Evolutionary conservation across 2,113 vertebrate species (phyloP).

Genomic region (Syngnathoides biaculeatus): DNA sequence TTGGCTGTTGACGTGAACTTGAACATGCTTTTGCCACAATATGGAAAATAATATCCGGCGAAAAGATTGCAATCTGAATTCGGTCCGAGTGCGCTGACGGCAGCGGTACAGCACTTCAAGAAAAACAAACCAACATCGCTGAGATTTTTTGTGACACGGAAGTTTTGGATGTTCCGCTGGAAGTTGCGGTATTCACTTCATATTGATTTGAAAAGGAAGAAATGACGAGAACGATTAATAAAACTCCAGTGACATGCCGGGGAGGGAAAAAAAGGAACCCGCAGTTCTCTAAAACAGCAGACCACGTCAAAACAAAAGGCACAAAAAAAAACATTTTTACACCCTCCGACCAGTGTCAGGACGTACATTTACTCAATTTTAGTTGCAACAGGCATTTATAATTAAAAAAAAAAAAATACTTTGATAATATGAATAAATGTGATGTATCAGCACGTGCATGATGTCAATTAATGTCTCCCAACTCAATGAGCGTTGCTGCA

Average conservation of each 20-base stretch:
- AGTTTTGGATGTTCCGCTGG: background rate
- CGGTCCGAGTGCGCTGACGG: background rate
- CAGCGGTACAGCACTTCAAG: background rate
- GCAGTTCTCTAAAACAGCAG: conserved; percentile 22
- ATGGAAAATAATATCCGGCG: background rate
- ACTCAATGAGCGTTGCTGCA: background rate
- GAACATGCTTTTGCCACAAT: background rate
- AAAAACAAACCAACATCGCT: accelerated
- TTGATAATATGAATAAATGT: background rate
- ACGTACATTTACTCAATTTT: background rate
- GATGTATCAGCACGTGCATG: background rate
- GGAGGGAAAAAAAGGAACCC: background rate
- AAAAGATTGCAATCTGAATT: background rate
- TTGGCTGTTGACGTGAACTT: too few relatives aligned
- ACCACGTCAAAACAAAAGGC: conserved; percentile 57
- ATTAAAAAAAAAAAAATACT: too few relatives aligned
- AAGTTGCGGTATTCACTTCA: background rate
- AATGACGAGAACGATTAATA: background rate
- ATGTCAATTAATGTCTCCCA: background rate
- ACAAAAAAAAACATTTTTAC: conserved; percentile 40
- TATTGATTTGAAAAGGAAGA: background rate
- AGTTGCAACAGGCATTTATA: conserved; percentile 3
- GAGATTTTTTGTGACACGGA: background rate
- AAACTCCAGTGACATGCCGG: background rate
- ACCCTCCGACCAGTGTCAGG: background rate